Base-by-base conservation (phyloP, 1,140 invertebrate species). In the Ceratosolen fusciceps region DNA sequence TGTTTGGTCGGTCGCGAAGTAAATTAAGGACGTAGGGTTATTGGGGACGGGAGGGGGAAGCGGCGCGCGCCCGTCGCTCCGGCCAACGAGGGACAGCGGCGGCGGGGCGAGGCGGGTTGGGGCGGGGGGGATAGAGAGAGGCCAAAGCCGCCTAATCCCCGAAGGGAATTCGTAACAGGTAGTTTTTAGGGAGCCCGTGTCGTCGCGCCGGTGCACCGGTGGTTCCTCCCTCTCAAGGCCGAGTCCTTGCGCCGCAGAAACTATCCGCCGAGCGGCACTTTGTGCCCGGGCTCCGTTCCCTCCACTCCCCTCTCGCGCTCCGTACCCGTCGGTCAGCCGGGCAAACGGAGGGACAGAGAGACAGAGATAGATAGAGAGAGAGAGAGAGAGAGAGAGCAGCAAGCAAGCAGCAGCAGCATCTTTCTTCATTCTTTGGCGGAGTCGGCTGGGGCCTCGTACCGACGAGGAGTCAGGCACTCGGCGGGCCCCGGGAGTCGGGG, bases 91-190 rank as follows among this genome's bases (percentile, higher is more conserved):
- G 24, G n/a, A n/a, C 16, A 39, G 29, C 14, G 62, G 24, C 34
- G 29, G 56, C 24, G 56, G 29, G 56, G 5, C 4, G 29, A 24
- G 29, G 56, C 24, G 56, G 29, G 56, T 26, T n/a, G 29, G 56
- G 29, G 56, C 24, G 56, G 29, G 56, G 29, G 56, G 29, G 56
- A 24, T n/a, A 58, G n/a, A 58, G 56, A 29, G 56, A 58, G 26
- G 8, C n/a, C 39, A 34, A 29, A 49, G 74, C 52, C 62, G n/a
- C 43, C 65, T 72, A 78, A 78, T 78, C 68, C 76, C 52, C 49
- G 54, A 43, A 62, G 74, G 52, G 76, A 78, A 78, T 78, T 72
- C 39, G 37, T 78, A 78, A 78, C 76, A 78, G 76, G 76, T 78
- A 78, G 76, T 78, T 78, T 78, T 78, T 78, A 71, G 54, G 76